Evolutionary conservation across 2,797 vertebrate genomes (phyloP), one percentile per base, ranked within the genome.

Genomic region (Philypnodon macrostomus): DNA sequence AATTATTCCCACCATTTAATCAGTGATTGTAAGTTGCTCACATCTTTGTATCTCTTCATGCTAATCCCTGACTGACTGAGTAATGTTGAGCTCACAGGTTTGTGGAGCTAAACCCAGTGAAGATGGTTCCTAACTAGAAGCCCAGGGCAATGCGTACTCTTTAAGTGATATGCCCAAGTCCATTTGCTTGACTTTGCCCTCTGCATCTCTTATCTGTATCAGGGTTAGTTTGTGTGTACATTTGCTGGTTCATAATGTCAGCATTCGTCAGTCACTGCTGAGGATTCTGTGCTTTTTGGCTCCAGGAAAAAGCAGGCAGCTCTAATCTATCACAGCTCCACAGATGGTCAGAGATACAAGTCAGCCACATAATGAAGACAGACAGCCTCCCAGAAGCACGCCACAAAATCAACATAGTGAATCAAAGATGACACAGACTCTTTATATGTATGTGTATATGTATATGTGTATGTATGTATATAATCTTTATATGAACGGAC

Each of bases 171-270:
- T 32, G 0, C 27, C 4, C 5, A 3, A 26, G 45, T 23, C 4
- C 12, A 4, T 45, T 49, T 1, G 7, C 13, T 1, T 49, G 3
- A 42, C 26, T 55, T 12, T n/a, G 15, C 12, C 47, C 18, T 57
- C 30, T 5, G 9, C 34, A 16, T 7, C 26, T 17, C 21, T 12
- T 44, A 44, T 36, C 34, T 36, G 23, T 34, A 21, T 64, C 34
- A 39, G 33, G 12, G n/a, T 5, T 13, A 19, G 7, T 27, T 18
- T 33, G 13, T 10, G 29, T 40, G 30, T 27, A 40, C 19, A 27
- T 21, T 38, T 58, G 71, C 70, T 46, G 59, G 32, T 71, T 70
- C 71, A 34, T 77, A 71, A 79, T 75, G 73, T 77, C 73, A 68
- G 45, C 60, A 69, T 63, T 69, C 57, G 66, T 27, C 70, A 54